Percentiles rank a stretch among this genome's conserved stretches.
Evolutionary conservation across 2,113 vertebrate species (phyloP).

Genomic region (Gambusia affinis): DNA sequence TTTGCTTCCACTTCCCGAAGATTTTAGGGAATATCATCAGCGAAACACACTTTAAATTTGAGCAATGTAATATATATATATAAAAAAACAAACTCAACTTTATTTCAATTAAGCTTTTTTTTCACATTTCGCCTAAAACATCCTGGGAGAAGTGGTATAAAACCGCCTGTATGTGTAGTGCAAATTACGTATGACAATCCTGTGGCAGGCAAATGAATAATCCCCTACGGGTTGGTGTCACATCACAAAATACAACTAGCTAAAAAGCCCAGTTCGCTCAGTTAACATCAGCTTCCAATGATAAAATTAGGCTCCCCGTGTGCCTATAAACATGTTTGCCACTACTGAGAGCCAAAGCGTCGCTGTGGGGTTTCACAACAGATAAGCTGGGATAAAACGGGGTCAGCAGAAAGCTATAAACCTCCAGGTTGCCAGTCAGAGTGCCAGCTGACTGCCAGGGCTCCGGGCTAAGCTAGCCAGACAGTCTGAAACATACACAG

Average conservation of each 20-base stretch:
- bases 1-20: background rate
- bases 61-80: no score
- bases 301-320: background rate
- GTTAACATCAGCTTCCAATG: background rate
- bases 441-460: slow-evolving; percentile 69
- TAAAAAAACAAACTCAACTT: background rate
- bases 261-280: slow-evolving; percentile 40
- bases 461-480: slow-evolving; percentile 71
- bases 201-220: slow-evolving; percentile 11
- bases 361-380: background rate
- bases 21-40: background rate
- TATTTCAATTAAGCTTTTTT: background rate
- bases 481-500: slow-evolving; percentile 64
- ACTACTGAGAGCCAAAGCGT: background rate
- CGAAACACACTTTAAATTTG: background rate
- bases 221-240: slow-evolving; percentile 32
- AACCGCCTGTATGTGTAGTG: background rate
- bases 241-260: slow-evolving; percentile 37
- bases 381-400: slow-evolving; percentile 2
- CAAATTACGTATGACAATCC: background rate
- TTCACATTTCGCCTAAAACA: background rate
- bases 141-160: background rate
- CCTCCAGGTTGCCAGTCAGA: slow-evolving; percentile 54
- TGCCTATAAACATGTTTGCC: background rate
- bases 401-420: slow-evolving; percentile 25